A percentile compares a stretch with the other conserved stretches of the same genome.
Conservation (phyloP, 2,113 vertebrate species). For the Chinchilla lanigera region DNA sequence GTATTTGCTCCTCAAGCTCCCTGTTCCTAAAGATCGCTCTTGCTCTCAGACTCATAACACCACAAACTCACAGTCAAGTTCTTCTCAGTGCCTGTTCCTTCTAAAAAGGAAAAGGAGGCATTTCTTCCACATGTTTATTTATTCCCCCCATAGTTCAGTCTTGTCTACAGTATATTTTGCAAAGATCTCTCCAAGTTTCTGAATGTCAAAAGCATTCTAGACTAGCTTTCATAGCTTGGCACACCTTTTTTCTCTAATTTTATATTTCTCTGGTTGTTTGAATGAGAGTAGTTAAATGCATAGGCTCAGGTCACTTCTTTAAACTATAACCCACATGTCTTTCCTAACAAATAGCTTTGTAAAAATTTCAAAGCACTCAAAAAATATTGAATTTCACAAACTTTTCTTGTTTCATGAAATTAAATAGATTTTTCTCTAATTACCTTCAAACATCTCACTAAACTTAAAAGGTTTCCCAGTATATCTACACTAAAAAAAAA, state of each 20-base stretch:
- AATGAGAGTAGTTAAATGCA: not conserved
- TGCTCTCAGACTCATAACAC: not conserved
- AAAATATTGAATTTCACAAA: constrained; percentile 54
- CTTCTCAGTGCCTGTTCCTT: not conserved
- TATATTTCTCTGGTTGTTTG: constrained; percentile 52
- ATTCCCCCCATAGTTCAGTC: not conserved
- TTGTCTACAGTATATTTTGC: not conserved
- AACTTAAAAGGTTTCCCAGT: constrained; percentile 49
- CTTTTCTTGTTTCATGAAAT: constrained; percentile 55
- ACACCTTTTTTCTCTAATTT: constrained; percentile 7
- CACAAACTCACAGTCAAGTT: not conserved
- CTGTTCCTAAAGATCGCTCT: not conserved
- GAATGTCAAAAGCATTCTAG: not conserved
- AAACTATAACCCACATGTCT: constrained; percentile 30
- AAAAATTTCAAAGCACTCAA: constrained; percentile 31
- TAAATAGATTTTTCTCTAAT: constrained; percentile 43
- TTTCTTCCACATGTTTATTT: not conserved
- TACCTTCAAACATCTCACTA: constrained; percentile 41
- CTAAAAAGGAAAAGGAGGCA: not conserved
- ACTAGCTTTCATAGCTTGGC: not conserved
- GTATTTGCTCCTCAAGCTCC: not conserved
- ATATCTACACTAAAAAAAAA: constrained; percentile 12
- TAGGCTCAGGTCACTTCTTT: constrained; percentile 26
- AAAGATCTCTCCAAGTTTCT: not conserved
- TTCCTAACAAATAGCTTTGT: constrained; percentile 46